A percentile compares a stretch with the other conserved stretches of the same genome.
Evolutionary conservation across 2,888 invertebrate species (phyloP).

Genomic region (Resseliella maxima): DNA sequence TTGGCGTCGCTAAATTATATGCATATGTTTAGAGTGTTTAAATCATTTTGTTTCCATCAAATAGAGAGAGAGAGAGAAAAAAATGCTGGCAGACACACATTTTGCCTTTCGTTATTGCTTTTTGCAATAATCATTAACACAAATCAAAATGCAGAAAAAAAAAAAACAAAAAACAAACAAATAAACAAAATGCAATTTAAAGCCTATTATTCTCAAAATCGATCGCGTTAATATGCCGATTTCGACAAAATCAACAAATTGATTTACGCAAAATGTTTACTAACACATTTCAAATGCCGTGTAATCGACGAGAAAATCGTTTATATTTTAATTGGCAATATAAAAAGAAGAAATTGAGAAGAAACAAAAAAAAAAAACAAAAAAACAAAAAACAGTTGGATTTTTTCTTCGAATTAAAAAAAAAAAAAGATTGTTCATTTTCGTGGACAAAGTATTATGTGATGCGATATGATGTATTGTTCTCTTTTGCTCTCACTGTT

Average conservation of each 20-base stretch:
- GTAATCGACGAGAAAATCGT: neutral
- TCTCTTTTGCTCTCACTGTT: too few relatives aligned
- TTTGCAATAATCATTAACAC: neutral
- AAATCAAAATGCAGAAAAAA: neutral
- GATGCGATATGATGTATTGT: too few relatives aligned
- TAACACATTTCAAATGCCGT: neutral
- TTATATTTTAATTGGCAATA: neutral
- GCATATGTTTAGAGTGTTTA: neutral
- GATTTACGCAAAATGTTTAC: constrained; percentile 1
- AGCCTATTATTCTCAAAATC: neutral
- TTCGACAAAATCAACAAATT: neutral
- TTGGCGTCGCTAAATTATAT: constrained; percentile 41
- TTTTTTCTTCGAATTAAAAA: neutral
- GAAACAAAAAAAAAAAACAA: neutral
- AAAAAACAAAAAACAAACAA: neutral
- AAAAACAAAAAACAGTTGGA: neutral
- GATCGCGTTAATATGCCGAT: neutral
- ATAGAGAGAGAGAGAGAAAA: neutral
- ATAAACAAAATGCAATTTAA: neutral
- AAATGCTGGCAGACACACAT: neutral
- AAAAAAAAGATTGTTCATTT: too few relatives aligned
- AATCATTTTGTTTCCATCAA: neutral
- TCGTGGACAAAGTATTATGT: too few relatives aligned
- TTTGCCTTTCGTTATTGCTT: neutral
- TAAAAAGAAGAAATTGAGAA: neutral